A percentile compares a stretch with the other conserved stretches of the same genome.
Evolutionary conservation across 1,140 invertebrate genomes (phyloP).

Genomic region (Drosophila santomea): DNA sequence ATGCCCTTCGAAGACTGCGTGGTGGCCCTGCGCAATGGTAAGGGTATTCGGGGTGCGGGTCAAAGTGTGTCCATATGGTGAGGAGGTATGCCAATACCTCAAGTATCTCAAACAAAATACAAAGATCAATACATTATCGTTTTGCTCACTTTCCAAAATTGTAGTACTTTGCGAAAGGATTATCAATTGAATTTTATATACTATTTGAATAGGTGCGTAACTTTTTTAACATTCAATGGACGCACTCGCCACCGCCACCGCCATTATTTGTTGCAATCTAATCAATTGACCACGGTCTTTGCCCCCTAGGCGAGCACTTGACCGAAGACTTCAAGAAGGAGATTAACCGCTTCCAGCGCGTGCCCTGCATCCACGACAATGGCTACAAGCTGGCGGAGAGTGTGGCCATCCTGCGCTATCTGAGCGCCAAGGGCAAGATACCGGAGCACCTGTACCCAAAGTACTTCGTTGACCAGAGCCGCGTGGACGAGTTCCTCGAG

Average conservation of each 20-base stretch:
- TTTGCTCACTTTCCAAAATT: no score
- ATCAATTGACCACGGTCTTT: constrained; percentile 43
- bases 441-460: constrained; percentile 90
- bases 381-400: constrained; percentile 92
- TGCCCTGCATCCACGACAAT: constrained; percentile 91
- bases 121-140: no score
- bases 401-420: constrained; percentile 86
- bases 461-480: constrained; percentile 88
- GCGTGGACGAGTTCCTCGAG: constrained; percentile 93
- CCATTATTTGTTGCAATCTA: constrained; percentile 23
- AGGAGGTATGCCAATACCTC: not conserved
- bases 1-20: constrained; percentile 87
- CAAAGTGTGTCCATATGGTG: not conserved
- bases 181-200: no score
- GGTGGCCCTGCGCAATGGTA: constrained; percentile 87
- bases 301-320: constrained; percentile 89
- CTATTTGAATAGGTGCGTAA: no score
- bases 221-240: no score
- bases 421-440: constrained; percentile 84
- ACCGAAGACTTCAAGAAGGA: constrained; percentile 88
- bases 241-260: no score
- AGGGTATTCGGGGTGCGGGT: not conserved
- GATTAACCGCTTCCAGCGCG: constrained; percentile 91
- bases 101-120: no score
- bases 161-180: no score